Evolutionary conservation across 1,140 invertebrate genomes (phyloP), one percentile per base, ranked within the genome.

Genomic region (Pachyrhynchus sulphureomaculatus): DNA sequence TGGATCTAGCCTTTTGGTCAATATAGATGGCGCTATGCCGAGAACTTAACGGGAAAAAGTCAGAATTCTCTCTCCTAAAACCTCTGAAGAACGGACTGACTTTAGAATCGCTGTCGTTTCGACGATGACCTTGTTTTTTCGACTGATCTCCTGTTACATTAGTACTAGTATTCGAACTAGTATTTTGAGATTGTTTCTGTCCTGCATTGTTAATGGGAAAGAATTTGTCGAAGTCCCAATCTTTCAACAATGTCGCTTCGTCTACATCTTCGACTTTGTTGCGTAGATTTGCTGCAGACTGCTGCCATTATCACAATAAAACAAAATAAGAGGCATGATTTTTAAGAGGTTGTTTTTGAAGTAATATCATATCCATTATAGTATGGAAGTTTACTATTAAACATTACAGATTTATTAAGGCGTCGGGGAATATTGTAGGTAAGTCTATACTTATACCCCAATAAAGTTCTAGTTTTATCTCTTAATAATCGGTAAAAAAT

Each of bases 151-250:
- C 73, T 71, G 68, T 57, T 2, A 77, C 72, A n/a, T n/a, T n/a
- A n/a, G n/a, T n/a, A 45, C 77, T 78, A 66, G 77, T 74, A 63
- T 21, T 57, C 13, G 32, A 18, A 12, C 26, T 33, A 6, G 48
- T 78, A 75, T 36, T 77, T 71, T 54, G 75, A 68, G 3, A 75
- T 78, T 45, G 77, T 75, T 32, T 77, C 66, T 64, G 78, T 67
- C 76, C 72, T 55, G 69, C 52, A 76, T 66, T 51, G 65, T 73
- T 77, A 80, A 61, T 77, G 21, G 88, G 86, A 75, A 92, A 91
- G 80, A 91, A 91, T 74, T 86, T 84, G 62, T 88, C 86, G 77
- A 92, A 87, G 76, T 91, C 88, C 89, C 89, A 92, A 63, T 91
- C 89, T 76, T 88, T 88, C 42, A 92, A 78, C 24, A 91, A 80